Conservation (phyloP, 2,888 invertebrate genomes). For the Dicycla oo region DNA sequence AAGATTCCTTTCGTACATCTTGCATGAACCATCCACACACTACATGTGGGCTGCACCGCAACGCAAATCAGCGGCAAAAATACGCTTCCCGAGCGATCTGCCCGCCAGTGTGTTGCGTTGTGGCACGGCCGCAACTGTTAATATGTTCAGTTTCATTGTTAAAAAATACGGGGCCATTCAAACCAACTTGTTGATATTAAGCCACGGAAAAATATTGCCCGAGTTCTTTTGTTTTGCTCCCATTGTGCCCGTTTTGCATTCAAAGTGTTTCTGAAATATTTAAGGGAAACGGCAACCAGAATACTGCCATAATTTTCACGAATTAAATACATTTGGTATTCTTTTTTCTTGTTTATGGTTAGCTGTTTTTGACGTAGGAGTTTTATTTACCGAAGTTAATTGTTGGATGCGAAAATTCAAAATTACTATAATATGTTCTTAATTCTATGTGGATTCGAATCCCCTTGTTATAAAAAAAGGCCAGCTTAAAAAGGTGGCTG, state of each 20-base stretch:
- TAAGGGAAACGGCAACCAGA: conserved; percentile 48
- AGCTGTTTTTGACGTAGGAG: conserved; percentile 16
- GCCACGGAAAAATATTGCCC: conserved; percentile 52
- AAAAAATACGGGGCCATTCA: conserved; percentile 47
- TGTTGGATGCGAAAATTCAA: neutral
- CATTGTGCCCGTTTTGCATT: conserved; percentile 54
- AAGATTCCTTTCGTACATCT: no score
- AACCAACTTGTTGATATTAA: conserved; percentile 66
- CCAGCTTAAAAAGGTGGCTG: neutral
- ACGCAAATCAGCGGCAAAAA: no score
- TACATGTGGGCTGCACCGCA: no score
- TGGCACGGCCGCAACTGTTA: neutral
- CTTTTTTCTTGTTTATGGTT: conserved; percentile 14
- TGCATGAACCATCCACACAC: no score
- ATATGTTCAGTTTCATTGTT: conserved; percentile 39
- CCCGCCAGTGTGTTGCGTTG: neutral
- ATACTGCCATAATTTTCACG: conserved; percentile 43
- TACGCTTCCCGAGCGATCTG: no score
- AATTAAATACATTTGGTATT: conserved; percentile 23
- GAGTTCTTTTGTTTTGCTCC: conserved; percentile 61
- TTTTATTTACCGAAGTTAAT: neutral
- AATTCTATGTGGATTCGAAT: neutral
- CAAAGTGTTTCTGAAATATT: conserved; percentile 54
- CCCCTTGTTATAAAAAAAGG: neutral
- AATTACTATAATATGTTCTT: neutral